Base-by-base conservation (phyloP, 1,140 invertebrate genomes). In the Hypothenemus hampei region DNA sequence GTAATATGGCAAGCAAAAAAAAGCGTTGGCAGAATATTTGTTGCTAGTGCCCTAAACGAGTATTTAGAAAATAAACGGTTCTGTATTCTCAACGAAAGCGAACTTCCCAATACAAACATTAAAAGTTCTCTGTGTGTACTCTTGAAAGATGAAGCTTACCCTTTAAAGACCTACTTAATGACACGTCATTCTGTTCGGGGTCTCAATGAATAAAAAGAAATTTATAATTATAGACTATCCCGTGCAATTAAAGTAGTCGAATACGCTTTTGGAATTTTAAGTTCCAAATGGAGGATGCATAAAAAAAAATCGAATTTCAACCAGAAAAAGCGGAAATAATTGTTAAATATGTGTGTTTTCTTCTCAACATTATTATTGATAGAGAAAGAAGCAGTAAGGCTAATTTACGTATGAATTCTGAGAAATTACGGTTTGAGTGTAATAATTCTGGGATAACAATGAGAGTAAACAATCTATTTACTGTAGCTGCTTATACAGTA, bases 211-310 rank as follows among this genome's bases (percentile, higher is more conserved):
- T 41, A 68, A 40, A 63, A 60, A 56, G 50, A 49, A 53, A 64
- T 74, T 16, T 76, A 72, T 62, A 77, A 78, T 55, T 76, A 76
- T 55, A 50, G 69, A 39, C 41, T 72, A 13, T 61, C 62, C 16
- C 58, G 65, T 48, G 72, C 65, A 24, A 50, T 70, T 46, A 50
- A 19, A 35, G 22, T n/a, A 7, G 44, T 49, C 6, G 51, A 54
- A 50, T 54, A 43, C 18, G 51, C 51, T 11, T 58, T 58, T 43
- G 51, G 33, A 13, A 58, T 55, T 20, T 16, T 66, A 15, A 16
- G 39, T 15, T 68, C 69, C 33, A 71, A 68, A 56, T 70, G 65
- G 66, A 31, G 57, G 4, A 33, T 59, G 33, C 39, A 49, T 31
- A 62, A 47, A 36, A 52, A 36, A 48, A 67, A 4, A 53, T 71